A percentile compares a stretch with the other conserved stretches of the same genome.
These are phyloP conservation scores for Incurvaria masculella DNA, from an alignment of 2,888 invertebrate species.

Conservation along the genomic window DNA sequence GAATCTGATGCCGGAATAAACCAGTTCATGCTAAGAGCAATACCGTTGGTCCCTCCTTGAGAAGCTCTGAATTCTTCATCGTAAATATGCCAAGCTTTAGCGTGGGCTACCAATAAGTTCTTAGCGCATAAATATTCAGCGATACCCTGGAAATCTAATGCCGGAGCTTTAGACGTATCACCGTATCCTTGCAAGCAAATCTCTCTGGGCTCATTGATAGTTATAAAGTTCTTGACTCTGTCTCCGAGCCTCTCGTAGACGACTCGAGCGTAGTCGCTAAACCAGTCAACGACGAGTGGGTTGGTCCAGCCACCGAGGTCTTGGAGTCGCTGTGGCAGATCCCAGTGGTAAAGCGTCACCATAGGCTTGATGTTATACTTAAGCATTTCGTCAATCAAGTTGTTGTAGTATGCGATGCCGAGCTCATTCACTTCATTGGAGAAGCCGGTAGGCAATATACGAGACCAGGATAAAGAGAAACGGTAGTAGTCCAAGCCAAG, in stretches of 20 bases:
- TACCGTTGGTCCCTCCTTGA: slow-evolving; percentile 30
- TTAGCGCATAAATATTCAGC: slow-evolving; percentile 52
- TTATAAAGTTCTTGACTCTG: slow-evolving; percentile 54
- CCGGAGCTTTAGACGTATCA: slow-evolving; percentile 25
- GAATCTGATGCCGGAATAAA: slow-evolving; percentile 45
- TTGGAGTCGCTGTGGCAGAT: slow-evolving; percentile 50
- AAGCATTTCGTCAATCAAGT: slow-evolving; percentile 59
- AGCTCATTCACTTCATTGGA: slow-evolving; percentile 51
- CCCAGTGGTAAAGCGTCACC: slow-evolving; percentile 55
- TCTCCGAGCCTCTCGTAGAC: slow-evolving; percentile 43
- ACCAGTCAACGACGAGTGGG: slow-evolving; percentile 39
- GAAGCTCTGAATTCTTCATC: slow-evolving; percentile 28
- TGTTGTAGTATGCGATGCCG: slow-evolving; percentile 63
- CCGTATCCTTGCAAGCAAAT: slow-evolving; percentile 45
- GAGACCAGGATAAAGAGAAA: slow-evolving; percentile 59
- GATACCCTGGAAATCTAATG: slow-evolving; percentile 34
- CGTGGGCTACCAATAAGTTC: slow-evolving; percentile 52
- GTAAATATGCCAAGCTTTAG: slow-evolving; percentile 38
- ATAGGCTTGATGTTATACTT: slow-evolving; percentile 59
- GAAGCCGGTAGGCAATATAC: slow-evolving; percentile 58
- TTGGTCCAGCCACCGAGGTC: slow-evolving; percentile 52
- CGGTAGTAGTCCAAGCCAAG: slow-evolving; percentile 45
- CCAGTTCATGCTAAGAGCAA: slow-evolving; percentile 39
- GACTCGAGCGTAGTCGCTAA: slow-evolving; percentile 43
- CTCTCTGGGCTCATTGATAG: slow-evolving; percentile 55